Conservation (phyloP, 2,113 vertebrate genomes). For the Sander lucioperca region DNA sequence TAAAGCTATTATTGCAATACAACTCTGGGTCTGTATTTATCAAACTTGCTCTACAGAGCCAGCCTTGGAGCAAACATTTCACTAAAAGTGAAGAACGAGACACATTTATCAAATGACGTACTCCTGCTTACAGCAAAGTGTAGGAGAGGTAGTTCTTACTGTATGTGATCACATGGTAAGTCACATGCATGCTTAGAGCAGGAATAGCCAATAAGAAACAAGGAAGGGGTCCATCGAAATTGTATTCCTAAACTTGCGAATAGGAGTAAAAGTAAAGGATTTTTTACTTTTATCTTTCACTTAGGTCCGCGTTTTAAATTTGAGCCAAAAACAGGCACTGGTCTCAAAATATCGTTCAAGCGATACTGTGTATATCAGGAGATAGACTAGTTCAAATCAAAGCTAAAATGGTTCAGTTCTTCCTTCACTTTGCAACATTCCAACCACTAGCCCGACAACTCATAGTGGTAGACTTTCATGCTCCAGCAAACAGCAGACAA, state of each 20-base stretch:
- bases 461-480: slow-evolving; percentile 54
- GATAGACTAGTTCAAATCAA: slow-evolving; percentile 13
- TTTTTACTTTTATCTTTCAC: not conserved
- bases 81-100: not conserved
- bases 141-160: not conserved
- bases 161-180: not conserved
- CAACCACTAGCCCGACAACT: slow-evolving; percentile 45
- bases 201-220: not conserved
- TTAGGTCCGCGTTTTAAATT: not conserved
- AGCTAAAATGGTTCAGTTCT: slow-evolving; percentile 26
- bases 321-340: not conserved
- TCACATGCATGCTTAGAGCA: not conserved
- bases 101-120: not conserved
- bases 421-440: slow-evolving; percentile 8
- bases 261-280: not conserved
- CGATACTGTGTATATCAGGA: slow-evolving; percentile 4
- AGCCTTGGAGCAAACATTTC: not conserved
- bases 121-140: not conserved
- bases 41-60: not conserved
- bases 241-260: not conserved
- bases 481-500: slow-evolving; percentile 53
- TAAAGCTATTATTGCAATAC: not conserved
- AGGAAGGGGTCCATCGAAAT: not conserved
- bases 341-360: not conserved
- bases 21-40: not conserved